Base-by-base conservation (phyloP, 2,888 invertebrate genomes). In the Stomorhina lunata region DNA sequence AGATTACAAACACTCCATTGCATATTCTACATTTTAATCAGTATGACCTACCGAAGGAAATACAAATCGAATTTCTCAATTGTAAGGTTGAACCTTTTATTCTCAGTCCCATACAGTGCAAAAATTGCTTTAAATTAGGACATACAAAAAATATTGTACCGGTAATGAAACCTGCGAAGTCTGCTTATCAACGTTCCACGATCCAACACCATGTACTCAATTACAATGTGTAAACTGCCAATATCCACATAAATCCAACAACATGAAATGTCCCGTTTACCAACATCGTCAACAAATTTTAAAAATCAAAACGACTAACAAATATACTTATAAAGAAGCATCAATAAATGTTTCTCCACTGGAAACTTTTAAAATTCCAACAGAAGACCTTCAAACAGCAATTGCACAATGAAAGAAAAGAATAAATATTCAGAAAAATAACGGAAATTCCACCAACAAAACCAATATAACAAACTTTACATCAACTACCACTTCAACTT, bases 101-200 rank as follows among this genome's bases (percentile, higher is more conserved):
- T 40, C 81, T 77, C 0, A 37, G 10, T 17, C 81, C 81, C 2
- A 72, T 77, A 17, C 71, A 65, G 25, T 80, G 73, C 29, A 80
- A 75, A 34, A 48, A 65, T n/a, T 80, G 73, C 9, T 65, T 63
- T 1, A 65, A 71, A 59, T 29, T 71, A 2, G 81, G 81, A 0
- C 76, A 76, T 6, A 81, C 66, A 25, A 27, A 53, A 76, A 80
- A 50, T 48, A 68, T 2, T 77, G 59, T 22, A 61, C 25, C 10
- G 48, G 17, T 37, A 37, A 37, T 37, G 37, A 9, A 37, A 37
- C 37, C 9, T 37, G 37, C 12, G 37, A 37, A 17, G 48, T 37
- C 12, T 37, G 37, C 12, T 37, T 12, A 12, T 37, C 37, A 37
- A 37, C 37, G 12, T 12, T 37, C 37, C 37, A 37, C 12, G 37